These are phyloP conservation scores for Meghimatium bilineatum DNA, from an alignment of 2,888 invertebrate species.

Conservation along the genomic window DNA sequence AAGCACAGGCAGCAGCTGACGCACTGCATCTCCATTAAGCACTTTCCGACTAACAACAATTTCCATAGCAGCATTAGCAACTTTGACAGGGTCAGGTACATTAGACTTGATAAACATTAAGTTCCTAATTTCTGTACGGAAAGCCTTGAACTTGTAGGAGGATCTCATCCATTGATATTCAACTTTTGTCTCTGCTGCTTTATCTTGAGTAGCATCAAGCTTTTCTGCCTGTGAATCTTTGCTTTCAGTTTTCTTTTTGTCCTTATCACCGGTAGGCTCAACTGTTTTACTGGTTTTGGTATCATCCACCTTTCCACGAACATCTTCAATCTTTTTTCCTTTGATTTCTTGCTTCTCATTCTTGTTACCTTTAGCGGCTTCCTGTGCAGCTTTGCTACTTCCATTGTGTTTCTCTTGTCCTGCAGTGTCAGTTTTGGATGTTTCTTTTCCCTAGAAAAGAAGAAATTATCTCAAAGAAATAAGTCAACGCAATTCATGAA, in stretches of 20 bases:
- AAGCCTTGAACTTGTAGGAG: constrained; percentile 45
- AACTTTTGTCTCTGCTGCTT: constrained; percentile 18
- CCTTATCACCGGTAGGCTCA: not conserved
- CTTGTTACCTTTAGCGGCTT: not conserved
- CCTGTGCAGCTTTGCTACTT: constrained; percentile 1
- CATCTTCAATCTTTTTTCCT: not conserved
- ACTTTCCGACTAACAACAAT: constrained; percentile 28
- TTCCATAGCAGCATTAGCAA: constrained; percentile 40
- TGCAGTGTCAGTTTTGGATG: not conserved
- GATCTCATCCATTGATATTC: constrained; percentile 25
- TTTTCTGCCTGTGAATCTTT: constrained; percentile 21
- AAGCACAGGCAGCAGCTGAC: constrained; percentile 41
- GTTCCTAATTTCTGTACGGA: constrained; percentile 46
- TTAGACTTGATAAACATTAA: constrained; percentile 46
- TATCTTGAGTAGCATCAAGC: constrained; percentile 11
- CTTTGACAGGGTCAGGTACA: constrained; percentile 36
- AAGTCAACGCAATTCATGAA: too few relatives aligned
- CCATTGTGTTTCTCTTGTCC: constrained; percentile 9
- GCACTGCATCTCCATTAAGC: constrained; percentile 30
- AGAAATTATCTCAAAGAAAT: not conserved
- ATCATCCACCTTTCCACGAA: not conserved
- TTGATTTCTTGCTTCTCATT: not conserved
- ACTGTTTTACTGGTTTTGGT: constrained; percentile 3
- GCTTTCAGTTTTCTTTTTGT: constrained; percentile 17
- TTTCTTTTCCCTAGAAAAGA: not conserved